Evolutionary conservation across 1,140 invertebrate genomes (phyloP), one percentile per base, ranked within the genome.

Genomic region (Platyura marginata): DNA sequence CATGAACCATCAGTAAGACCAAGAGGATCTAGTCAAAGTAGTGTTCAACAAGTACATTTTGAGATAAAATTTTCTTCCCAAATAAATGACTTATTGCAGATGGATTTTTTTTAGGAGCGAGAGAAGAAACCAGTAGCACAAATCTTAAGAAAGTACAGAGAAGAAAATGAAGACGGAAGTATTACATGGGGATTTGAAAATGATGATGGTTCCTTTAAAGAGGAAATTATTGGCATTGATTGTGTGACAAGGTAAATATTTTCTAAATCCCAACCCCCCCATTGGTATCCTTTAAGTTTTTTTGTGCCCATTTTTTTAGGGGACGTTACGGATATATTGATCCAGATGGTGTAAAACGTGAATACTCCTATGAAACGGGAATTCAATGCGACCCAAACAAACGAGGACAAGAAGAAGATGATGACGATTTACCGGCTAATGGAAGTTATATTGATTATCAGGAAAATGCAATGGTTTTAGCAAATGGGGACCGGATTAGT

Each of bases 181-280:
- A 86, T 86, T 43, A 81, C 79, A 1, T 87, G 82, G 82, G 83
- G 83, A 39, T 86, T 79, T 53, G 81, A 85, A 64, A 86, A 85
- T 53, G 81, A 85, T 44, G 58, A 59, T 44, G 59, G 59, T 6
- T 69, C 69, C 2, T 82, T 77, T 55, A 87, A 87, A 53, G 82
- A 87, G 54, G 83, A 87, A 59, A 71, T 74, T 5, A 81, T 85
- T 49, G 83, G 83, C 41, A 65, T 72, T 13, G 80, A 86, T 52
- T 86, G 82, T 55, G 67, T 86, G 33, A 84, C 81, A 4, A 61
- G 60, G 55, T 61, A 19, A 21, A 21, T 18, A 22, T 29, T 29
- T 29, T n/a, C n/a, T n/a, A n/a, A n/a, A n/a, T n/a, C n/a, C n/a
- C n/a, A n/a, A n/a, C n/a, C n/a, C 6, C 38, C 10, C 22, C 15